Conservation (phyloP, 2,113 vertebrate species). For the Perccottus glenii region DNA sequence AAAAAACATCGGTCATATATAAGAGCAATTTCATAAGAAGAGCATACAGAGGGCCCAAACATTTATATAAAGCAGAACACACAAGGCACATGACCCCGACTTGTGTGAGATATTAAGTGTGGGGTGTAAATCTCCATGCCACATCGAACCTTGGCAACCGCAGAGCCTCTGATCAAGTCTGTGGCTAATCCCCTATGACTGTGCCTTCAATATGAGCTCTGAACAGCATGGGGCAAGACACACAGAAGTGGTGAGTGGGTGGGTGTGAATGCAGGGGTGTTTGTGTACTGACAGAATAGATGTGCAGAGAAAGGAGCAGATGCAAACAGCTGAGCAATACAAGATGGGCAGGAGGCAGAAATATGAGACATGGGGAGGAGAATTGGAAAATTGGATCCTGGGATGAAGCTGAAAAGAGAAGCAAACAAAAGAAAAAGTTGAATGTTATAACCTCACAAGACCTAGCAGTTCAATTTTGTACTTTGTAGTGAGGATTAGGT, state of each 20-base stretch:
- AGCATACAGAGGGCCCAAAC: constrained; percentile 22
- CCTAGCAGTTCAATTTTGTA: not conserved
- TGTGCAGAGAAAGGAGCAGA: constrained; percentile 48
- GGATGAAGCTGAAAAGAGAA: constrained; percentile 38
- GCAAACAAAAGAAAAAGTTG: constrained; percentile 20
- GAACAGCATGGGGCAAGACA: constrained; percentile 38
- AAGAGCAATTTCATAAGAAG: not conserved
- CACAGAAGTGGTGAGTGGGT: constrained; percentile 10
- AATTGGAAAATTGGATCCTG: constrained; percentile 53
- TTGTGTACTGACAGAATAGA: constrained; percentile 41
- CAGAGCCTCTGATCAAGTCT: constrained; percentile 72
- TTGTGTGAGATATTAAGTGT: constrained; percentile 67
- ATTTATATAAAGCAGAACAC: constrained; percentile 32
- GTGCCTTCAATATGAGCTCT: constrained; percentile 56
- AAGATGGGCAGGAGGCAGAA: constrained; percentile 42
- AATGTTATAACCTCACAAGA: constrained; percentile 15
- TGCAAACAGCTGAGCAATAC: constrained; percentile 52
- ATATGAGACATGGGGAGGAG: constrained; percentile 44
- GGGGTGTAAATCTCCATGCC: constrained; percentile 64
- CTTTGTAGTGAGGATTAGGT: not conserved
- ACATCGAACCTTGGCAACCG: constrained; percentile 56
- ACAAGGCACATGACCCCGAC: constrained; percentile 40
- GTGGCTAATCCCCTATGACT: constrained; percentile 71
- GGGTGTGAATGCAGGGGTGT: constrained; percentile 29
- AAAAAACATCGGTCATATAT: not conserved